Percentiles rank a stretch among this genome's conserved stretches.
These are phyloP conservation scores for Parnassius smintheus DNA, from an alignment of 2,888 invertebrate genomes.

Conservation along the genomic window DNA sequence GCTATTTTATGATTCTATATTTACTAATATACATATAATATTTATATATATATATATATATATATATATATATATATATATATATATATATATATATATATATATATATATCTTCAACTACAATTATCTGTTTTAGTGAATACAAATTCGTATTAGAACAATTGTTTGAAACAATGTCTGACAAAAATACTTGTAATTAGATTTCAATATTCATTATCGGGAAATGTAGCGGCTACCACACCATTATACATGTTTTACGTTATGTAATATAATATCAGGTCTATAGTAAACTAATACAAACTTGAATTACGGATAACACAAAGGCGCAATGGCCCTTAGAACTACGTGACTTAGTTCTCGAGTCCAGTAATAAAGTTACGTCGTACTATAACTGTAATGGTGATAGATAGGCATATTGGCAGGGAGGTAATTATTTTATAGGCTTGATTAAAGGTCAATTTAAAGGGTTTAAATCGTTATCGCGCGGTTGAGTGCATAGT, in stretches of 20 bases:
- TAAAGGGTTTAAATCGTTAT: slow-evolving; percentile 59
- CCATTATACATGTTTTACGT: slow-evolving; percentile 10
- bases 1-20: too few relatives aligned
- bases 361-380: slow-evolving; percentile 9
- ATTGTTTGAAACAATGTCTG: background rate
- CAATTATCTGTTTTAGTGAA: too few relatives aligned
- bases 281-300: slow-evolving; percentile 4
- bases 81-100: too few relatives aligned
- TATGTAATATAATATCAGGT: background rate
- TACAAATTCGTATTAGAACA: too few relatives aligned
- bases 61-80: too few relatives aligned
- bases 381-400: background rate
- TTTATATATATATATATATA: too few relatives aligned
- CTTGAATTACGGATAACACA: slow-evolving; percentile 3
- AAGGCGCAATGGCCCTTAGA: slow-evolving; percentile 2
- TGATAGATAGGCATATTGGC: slow-evolving; percentile 1
- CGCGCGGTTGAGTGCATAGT: slow-evolving; percentile 56
- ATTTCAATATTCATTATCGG: slow-evolving; percentile 10
- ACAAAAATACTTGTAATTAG: slow-evolving; percentile 2
- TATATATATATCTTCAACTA: too few relatives aligned
- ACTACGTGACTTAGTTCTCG: slow-evolving; percentile 13
- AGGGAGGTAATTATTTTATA: slow-evolving; percentile 21
- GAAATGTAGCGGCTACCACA: slow-evolving; percentile 9
- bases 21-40: too few relatives aligned
- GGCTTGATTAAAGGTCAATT: slow-evolving; percentile 30